Conservation (phyloP, 1,140 invertebrate species). For the Proales similis region DNA sequence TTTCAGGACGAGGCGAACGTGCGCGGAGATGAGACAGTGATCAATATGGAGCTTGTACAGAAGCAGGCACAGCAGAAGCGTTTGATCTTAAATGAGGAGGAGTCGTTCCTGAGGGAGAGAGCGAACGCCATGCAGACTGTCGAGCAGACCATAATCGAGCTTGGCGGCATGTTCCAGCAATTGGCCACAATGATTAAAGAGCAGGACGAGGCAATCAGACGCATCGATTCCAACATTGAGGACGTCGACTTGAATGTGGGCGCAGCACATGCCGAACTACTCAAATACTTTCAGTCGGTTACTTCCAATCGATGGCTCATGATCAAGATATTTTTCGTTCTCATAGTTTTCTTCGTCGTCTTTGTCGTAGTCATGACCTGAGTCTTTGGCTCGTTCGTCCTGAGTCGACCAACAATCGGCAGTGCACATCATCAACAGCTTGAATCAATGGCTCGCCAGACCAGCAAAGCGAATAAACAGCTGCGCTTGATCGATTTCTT, state of each 20-base stretch:
- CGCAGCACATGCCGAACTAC: conserved; percentile 87
- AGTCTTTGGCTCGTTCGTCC: conserved; percentile 32
- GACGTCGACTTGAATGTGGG: conserved; percentile 92
- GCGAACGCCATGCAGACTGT: conserved; percentile 98
- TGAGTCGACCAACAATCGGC: too few relatives aligned
- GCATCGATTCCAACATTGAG: conserved; percentile 94
- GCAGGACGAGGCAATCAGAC: conserved; percentile 90
- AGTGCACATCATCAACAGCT: too few relatives aligned
- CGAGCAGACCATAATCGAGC: conserved; percentile 94
- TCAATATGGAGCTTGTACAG: conserved; percentile 24
- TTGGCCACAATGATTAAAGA: conserved; percentile 97
- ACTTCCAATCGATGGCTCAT: conserved; percentile 96
- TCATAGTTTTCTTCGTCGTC: conserved; percentile 98
- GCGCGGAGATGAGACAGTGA: conserved; percentile 39
- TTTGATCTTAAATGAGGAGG: conserved; percentile 5
- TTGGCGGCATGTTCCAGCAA: conserved; percentile 97
- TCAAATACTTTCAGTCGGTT: conserved; percentile 95
- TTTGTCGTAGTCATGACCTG: conserved; percentile 80
- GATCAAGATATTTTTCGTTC: conserved; percentile 96
- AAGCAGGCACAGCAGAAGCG: conserved; percentile 22
- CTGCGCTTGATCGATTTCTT: too few relatives aligned
- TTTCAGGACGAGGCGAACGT: conserved; percentile 17
- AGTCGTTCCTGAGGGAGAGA: conserved; percentile 72
- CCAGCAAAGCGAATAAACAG: too few relatives aligned
- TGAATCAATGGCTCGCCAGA: too few relatives aligned